These are phyloP conservation scores for Clarias gariepinus DNA, from an alignment of 2,113 vertebrate genomes.

Conservation along the genomic window DNA sequence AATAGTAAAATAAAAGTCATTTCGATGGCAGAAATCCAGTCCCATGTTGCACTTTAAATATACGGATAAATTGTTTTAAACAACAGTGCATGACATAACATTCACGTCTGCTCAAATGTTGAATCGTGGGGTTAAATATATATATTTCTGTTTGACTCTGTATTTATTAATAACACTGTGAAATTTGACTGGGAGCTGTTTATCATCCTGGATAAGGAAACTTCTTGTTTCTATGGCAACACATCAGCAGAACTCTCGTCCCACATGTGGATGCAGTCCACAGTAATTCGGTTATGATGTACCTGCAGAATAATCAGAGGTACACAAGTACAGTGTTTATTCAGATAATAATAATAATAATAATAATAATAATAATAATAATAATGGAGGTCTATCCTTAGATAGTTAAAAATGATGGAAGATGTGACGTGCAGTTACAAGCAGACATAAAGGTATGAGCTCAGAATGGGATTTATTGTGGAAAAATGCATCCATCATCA, in stretches of 20 bases:
- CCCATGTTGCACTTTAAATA: too few species aligned
- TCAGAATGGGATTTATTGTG: not conserved
- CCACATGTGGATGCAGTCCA: not conserved
- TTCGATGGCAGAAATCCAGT: not conserved
- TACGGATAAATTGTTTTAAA: not conserved
- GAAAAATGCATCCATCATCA: not conserved
- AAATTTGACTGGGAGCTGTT: not conserved
- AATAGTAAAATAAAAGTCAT: too few species aligned
- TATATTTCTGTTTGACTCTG: too few species aligned
- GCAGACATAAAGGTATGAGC: not conserved
- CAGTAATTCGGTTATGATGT: not conserved
- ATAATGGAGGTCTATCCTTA: not conserved
- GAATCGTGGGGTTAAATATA: too few species aligned
- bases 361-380: not conserved
- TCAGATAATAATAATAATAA: not conserved
- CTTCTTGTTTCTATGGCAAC: constrained; percentile 5
- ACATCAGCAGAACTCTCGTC: not conserved
- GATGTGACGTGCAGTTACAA: not conserved
- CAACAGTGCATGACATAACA: not conserved
- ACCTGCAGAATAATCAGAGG: not conserved
- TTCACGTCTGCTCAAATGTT: not conserved
- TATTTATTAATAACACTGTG: not conserved
- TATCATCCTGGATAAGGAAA: not conserved
- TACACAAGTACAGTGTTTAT: not conserved
- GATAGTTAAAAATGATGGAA: not conserved